Percentiles rank a stretch among this genome's conserved stretches.
These are phyloP conservation scores for Xenopus tropicalis DNA, from an alignment of 2,113 vertebrate species.

Conservation along the genomic window DNA sequence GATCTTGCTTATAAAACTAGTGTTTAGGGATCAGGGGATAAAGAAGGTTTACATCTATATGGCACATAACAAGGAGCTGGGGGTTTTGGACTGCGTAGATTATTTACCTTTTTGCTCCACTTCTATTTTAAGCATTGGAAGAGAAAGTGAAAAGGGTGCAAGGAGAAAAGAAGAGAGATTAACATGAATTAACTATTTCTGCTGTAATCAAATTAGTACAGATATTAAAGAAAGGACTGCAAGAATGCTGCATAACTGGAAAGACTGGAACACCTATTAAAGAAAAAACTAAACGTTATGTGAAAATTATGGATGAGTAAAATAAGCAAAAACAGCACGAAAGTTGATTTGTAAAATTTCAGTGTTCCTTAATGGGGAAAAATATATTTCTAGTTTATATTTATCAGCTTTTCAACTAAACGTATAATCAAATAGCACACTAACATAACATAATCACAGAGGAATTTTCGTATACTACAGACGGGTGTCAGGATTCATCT, in stretches of 20 bases:
- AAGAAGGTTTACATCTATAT: constrained; percentile 91
- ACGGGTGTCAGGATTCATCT: no score
- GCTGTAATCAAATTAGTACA: constrained; percentile 87
- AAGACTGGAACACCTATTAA: constrained; percentile 75
- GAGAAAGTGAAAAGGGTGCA: constrained; percentile 96
- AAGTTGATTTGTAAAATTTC: constrained; percentile 71
- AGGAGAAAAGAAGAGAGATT: constrained; percentile 96
- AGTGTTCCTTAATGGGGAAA: constrained; percentile 36
- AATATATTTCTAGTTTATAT: background rate
- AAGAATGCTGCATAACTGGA: constrained; percentile 78
- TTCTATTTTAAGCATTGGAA: constrained; percentile 99
- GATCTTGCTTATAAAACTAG: no score
- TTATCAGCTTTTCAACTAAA: background rate
- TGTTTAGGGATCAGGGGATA: constrained; percentile 48
- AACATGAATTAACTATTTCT: constrained; percentile 98
- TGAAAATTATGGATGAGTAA: constrained; percentile 64
- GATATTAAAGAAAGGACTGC: constrained; percentile 85
- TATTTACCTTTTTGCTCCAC: constrained; percentile 99
- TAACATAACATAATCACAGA: no score
- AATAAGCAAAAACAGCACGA: constrained; percentile 68
- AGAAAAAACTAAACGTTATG: constrained; percentile 71
- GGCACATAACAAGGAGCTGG: constrained; percentile 97
- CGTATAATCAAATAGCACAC: background rate
- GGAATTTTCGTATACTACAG: no score
- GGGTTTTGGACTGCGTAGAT: constrained; percentile 87